Evolutionary conservation across 2,888 invertebrate genomes (phyloP).

Genomic region (Meteorus cinctellus): DNA sequence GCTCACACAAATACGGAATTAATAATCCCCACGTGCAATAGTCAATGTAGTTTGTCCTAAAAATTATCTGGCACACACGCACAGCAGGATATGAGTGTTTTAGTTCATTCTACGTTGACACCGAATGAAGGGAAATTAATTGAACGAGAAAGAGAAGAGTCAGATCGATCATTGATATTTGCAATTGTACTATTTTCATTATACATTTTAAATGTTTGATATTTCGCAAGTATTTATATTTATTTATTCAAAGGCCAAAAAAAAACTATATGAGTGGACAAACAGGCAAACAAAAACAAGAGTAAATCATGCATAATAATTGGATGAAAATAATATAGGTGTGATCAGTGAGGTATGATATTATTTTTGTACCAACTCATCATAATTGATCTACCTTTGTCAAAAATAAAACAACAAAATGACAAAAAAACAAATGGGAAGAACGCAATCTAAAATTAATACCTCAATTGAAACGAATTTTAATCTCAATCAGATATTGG

Average conservation of each 20-base stretch:
- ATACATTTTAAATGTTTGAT: background rate
- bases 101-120: slow-evolving; percentile 8
- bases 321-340: slow-evolving; percentile 18
- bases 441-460: slow-evolving; percentile 9
- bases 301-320: background rate
- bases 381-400: slow-evolving; percentile 28
- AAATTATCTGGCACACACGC: slow-evolving; percentile 3
- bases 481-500: slow-evolving; percentile 25
- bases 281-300: slow-evolving; percentile 1
- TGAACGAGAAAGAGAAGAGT: background rate
- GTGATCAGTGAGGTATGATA: slow-evolving; percentile 43
- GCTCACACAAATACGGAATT: slow-evolving; percentile 11
- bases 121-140: slow-evolving; percentile 31
- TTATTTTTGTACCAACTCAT: slow-evolving; percentile 53
- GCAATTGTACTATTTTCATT: slow-evolving; percentile 29
- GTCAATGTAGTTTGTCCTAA: slow-evolving; percentile 14
- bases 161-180: slow-evolving; percentile 27
- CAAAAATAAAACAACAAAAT: slow-evolving; percentile 22
- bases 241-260: slow-evolving; percentile 3
- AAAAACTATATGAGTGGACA: slow-evolving; percentile 2
- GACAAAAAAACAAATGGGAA: slow-evolving; percentile 25
- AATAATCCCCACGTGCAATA: slow-evolving; percentile 29
- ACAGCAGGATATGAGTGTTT: slow-evolving; percentile 21
- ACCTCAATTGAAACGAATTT: slow-evolving; percentile 12
- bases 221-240: slow-evolving; percentile 28